Conservation (phyloP, 2,113 vertebrate genomes). For the Dasyornis broadbenti region DNA sequence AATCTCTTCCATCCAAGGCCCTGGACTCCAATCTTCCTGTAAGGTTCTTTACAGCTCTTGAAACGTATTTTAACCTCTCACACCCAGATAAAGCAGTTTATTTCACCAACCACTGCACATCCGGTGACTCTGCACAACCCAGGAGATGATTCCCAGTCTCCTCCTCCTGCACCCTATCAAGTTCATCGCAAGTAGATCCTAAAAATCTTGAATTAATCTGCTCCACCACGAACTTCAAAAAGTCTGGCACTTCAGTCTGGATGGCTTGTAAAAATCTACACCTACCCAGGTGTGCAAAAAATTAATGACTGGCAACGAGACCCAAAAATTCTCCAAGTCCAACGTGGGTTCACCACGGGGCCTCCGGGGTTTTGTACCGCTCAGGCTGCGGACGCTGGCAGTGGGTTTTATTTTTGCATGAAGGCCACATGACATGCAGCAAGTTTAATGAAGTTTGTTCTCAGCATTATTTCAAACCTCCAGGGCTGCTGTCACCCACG, state of each 20-base stretch:
- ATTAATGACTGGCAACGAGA: background rate
- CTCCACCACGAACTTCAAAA: background rate
- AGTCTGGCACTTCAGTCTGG: background rate
- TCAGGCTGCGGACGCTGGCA: background rate
- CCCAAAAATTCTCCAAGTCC: background rate
- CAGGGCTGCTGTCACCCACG: slow-evolving; percentile 35
- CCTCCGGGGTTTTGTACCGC: background rate
- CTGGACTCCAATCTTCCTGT: background rate
- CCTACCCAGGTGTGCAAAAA: background rate
- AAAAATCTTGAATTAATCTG: background rate
- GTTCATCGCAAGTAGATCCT: background rate
- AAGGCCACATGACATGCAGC: background rate
- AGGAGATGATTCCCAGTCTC: background rate
- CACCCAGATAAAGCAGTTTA: background rate
- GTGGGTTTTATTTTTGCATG: background rate
- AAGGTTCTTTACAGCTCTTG: background rate
- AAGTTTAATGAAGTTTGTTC: slow-evolving; percentile 26
- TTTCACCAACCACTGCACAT: background rate
- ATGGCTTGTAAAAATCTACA: background rate
- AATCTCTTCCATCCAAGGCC: background rate
- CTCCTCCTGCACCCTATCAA: background rate
- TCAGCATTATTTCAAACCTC: slow-evolving; percentile 8
- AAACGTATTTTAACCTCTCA: background rate
- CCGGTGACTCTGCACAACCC: background rate
- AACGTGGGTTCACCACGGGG: background rate